Percentiles rank a stretch among this genome's conserved stretches.
phyloP scores from a whole-genome alignment of 2,888 invertebrate species.

The Sarcophaga caerulescens region DNA sequence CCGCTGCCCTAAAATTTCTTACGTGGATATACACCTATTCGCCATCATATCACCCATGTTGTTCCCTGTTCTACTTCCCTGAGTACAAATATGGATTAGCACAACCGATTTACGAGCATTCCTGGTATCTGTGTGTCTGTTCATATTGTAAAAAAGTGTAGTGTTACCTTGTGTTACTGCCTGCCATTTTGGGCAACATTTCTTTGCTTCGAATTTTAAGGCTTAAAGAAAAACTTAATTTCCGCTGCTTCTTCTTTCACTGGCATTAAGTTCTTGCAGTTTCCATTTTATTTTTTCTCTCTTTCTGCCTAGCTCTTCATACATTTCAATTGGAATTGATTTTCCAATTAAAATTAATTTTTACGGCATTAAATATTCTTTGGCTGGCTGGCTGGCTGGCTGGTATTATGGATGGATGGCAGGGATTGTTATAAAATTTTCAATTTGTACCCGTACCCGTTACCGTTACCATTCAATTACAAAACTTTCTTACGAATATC shows the following conservation, averaged over 20 bases:
- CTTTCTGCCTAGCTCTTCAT: background rate
- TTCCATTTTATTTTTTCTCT: conserved; percentile 2
- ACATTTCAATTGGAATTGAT: conserved; percentile 43
- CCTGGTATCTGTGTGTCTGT: background rate
- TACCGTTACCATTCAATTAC: conserved; percentile 29
- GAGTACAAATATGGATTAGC: no score
- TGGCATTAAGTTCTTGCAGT: conserved; percentile 2
- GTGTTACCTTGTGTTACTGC: background rate
- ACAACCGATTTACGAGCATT: no score
- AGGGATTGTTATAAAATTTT: conserved; percentile 46
- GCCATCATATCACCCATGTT: no score
- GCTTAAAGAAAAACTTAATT: conserved; percentile 3
- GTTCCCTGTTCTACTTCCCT: no score
- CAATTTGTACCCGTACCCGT: conserved; percentile 28
- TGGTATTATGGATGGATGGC: conserved; percentile 10
- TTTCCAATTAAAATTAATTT: conserved; percentile 61
- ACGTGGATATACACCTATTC: no score
- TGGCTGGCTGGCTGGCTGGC: background rate
- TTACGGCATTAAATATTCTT: conserved; percentile 59
- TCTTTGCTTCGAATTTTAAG: background rate
- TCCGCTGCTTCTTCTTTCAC: conserved; percentile 4
- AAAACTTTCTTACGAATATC: conserved; percentile 5
- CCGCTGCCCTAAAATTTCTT: no score
- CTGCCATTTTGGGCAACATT: background rate
- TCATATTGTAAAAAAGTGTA: background rate